A percentile compares a stretch with the other conserved stretches of the same genome.
Evolutionary conservation across 2,113 vertebrate species (phyloP).

Genomic region (Indri indri): DNA sequence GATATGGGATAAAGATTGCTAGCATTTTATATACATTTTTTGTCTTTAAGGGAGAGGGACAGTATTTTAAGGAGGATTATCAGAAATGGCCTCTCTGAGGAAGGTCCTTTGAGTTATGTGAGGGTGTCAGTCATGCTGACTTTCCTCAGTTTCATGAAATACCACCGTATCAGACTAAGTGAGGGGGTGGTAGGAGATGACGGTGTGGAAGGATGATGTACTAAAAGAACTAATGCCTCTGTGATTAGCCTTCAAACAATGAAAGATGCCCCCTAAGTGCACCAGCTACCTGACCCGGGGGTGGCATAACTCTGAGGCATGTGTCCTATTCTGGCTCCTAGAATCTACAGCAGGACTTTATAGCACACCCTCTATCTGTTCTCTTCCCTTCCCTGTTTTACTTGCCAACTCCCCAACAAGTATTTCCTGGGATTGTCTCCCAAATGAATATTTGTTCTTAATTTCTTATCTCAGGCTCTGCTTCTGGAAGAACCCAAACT

Average conservation of each 20-base stretch:
- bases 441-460: neutral
- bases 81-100: neutral
- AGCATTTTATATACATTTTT: neutral
- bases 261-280: neutral
- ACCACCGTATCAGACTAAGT: neutral
- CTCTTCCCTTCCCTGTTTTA: neutral
- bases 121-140: neutral
- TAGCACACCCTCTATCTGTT: neutral
- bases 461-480: neutral
- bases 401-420: neutral
- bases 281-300: neutral
- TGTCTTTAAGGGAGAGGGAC: neutral
- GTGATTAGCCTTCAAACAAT: neutral
- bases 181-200: neutral
- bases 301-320: neutral
- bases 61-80: slow-evolving; percentile 20
- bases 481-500: neutral
- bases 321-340: neutral
- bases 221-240: neutral
- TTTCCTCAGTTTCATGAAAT: neutral
- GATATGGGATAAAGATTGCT: neutral
- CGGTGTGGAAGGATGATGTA: neutral
- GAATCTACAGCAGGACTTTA: neutral
- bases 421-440: neutral
- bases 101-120: neutral